Conservation (phyloP, 2,888 invertebrate genomes). For the Pandemis corylana region DNA sequence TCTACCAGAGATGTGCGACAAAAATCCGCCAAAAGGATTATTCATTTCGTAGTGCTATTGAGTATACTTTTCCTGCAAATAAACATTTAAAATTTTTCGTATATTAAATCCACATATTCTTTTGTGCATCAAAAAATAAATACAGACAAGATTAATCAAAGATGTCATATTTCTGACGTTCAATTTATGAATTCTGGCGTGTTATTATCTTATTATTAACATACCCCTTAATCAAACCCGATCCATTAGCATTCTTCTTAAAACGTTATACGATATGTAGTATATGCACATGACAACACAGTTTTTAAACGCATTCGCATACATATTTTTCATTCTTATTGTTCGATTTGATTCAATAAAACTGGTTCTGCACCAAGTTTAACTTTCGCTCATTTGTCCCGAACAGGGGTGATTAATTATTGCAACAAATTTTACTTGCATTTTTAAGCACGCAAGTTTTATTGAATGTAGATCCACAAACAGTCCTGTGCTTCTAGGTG, state of each 20-base stretch:
- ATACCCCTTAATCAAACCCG: not conserved
- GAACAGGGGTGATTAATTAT: slow-evolving; percentile 41
- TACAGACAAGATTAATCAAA: not conserved
- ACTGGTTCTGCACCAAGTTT: slow-evolving; percentile 41
- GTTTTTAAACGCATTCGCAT: slow-evolving; percentile 20
- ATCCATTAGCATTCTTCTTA: slow-evolving; percentile 2
- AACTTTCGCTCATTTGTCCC: slow-evolving; percentile 44
- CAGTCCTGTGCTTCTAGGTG: not conserved
- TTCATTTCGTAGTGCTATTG: no score
- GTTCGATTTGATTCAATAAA: slow-evolving; percentile 42
- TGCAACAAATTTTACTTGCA: slow-evolving; percentile 35
- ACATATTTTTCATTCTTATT: slow-evolving; percentile 31
- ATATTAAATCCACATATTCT: not conserved
- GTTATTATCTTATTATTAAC: not conserved
- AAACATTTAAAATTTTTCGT: no score
- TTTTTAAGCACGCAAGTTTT: slow-evolving; percentile 15
- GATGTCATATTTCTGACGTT: not conserved
- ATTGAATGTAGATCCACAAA: not conserved
- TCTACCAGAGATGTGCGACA: no score
- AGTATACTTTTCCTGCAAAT: no score
- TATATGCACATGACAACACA: slow-evolving; percentile 19
- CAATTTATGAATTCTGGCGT: not conserved
- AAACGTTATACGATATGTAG: slow-evolving; percentile 32
- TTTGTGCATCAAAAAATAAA: not conserved
- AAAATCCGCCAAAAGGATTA: no score